Conservation (phyloP, 2,888 invertebrate species). For the Eupsilia transversa region DNA sequence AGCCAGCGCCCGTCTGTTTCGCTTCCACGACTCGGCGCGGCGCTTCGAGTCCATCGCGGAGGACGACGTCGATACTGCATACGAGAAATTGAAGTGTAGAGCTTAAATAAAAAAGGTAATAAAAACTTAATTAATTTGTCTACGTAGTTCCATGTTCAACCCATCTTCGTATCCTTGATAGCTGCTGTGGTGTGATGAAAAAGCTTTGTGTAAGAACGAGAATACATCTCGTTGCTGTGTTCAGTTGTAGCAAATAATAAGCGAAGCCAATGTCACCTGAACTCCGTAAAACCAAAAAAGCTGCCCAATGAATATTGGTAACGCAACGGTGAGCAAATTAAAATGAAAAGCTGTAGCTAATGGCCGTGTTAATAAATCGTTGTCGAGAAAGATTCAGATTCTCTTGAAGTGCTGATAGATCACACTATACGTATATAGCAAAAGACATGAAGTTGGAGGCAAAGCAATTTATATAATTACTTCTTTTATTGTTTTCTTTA, state of each 20-base stretch:
- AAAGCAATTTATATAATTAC: not conserved
- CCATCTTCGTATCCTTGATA: conserved; percentile 33
- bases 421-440: not conserved
- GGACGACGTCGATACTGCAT: conserved; percentile 86
- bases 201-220: conserved; percentile 31
- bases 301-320: conserved; percentile 13
- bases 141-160: conserved; percentile 9
- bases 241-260: conserved; percentile 41
- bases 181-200: conserved; percentile 18
- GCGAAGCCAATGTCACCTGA: conserved; percentile 36
- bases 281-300: conserved; percentile 21
- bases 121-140: conserved; percentile 50
- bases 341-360: conserved; percentile 36
- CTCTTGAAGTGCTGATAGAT: not conserved
- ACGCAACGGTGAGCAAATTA: conserved; percentile 27
- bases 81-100: conserved; percentile 59
- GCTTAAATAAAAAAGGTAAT: conserved; percentile 58
- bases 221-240: conserved; percentile 14
- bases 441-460: not conserved
- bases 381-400: conserved; percentile 2
- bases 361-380: conserved; percentile 10
- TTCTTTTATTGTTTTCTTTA: not conserved
- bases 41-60: conserved; percentile 98
- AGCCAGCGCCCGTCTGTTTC: conserved; percentile 98
- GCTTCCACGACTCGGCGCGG: conserved; percentile 99